Conservation (phyloP, 2,797 vertebrate species). For the Rhynchotus rufescens region DNA sequence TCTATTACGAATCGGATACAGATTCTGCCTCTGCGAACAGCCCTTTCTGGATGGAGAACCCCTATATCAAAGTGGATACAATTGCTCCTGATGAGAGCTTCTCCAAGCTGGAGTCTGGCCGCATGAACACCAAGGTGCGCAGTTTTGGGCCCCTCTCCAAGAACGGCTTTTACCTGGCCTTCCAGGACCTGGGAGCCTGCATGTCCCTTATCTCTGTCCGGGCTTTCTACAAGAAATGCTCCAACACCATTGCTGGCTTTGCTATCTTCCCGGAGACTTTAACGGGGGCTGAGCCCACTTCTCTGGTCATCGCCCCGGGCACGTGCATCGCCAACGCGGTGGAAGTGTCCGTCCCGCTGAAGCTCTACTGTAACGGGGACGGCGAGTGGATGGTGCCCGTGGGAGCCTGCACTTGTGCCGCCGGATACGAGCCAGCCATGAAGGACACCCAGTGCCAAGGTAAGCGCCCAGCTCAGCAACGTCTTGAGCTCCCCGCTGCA, state of each 20-base stretch:
- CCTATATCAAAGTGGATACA: slow-evolving; percentile 98
- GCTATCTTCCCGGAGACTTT: slow-evolving; percentile 95
- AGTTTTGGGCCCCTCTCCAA: slow-evolving; percentile 97
- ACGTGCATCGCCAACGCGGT: slow-evolving; percentile 92
- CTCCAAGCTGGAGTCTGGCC: slow-evolving; percentile 90
- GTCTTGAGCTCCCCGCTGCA: neutral
- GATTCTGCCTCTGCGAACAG: slow-evolving; percentile 94
- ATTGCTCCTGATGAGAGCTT: slow-evolving; percentile 97
- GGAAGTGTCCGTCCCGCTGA: slow-evolving; percentile 95
- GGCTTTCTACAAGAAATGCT: slow-evolving; percentile 97
- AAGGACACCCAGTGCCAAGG: slow-evolving; percentile 95
- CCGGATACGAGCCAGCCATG: slow-evolving; percentile 91
- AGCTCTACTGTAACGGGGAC: slow-evolving; percentile 96
- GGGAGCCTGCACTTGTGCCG: slow-evolving; percentile 92
- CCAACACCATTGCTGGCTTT: slow-evolving; percentile 93
- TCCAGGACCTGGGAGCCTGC: slow-evolving; percentile 96
- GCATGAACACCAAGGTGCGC: slow-evolving; percentile 94
- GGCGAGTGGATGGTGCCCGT: slow-evolving; percentile 99
- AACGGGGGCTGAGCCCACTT: slow-evolving; percentile 94
- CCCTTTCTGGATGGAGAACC: slow-evolving; percentile 99
- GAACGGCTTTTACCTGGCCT: slow-evolving; percentile 96
- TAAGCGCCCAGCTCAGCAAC: slow-evolving; percentile 46
- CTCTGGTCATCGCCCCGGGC: slow-evolving; percentile 94
- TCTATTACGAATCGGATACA: slow-evolving; percentile 95
- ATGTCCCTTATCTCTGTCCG: slow-evolving; percentile 97